A percentile compares a stretch with the other conserved stretches of the same genome.
Evolutionary conservation across 2,113 vertebrate genomes (phyloP).

Genomic region (Pandion haliaetus): DNA sequence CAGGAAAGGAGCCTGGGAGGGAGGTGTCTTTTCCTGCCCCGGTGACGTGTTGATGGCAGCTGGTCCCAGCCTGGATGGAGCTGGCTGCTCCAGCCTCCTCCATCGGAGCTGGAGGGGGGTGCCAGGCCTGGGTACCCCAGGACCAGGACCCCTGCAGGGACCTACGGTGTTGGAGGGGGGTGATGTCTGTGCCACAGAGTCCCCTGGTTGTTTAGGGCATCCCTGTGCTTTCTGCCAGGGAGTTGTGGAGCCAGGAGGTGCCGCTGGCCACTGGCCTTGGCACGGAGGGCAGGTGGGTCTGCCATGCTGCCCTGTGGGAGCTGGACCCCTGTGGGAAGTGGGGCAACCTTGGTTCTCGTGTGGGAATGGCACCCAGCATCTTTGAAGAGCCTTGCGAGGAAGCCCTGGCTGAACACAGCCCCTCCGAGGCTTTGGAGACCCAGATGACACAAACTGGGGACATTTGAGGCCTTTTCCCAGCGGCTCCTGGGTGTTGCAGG

Average conservation of each 20-base stretch:
- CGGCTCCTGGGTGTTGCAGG: neutral
- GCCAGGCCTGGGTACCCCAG: neutral
- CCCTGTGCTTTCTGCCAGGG: neutral
- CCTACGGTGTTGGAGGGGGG: rapidly evolving
- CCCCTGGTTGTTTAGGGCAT: neutral
- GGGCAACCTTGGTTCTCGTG: neutral
- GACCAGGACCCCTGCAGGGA: neutral
- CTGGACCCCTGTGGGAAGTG: neutral
- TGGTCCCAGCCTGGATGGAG: neutral
- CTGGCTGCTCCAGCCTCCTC: neutral
- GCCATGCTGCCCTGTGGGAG: neutral
- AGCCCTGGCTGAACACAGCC: neutral
- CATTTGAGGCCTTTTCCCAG: neutral
- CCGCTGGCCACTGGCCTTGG: neutral
- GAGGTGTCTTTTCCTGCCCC: conserved; percentile 45
- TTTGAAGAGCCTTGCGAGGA: neutral
- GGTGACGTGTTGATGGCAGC: neutral
- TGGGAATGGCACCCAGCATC: neutral
- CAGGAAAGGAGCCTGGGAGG: conserved; percentile 53
- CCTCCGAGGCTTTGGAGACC: neutral
- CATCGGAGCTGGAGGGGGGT: rapidly evolving
- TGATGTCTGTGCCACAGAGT: neutral
- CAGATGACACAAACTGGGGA: neutral
- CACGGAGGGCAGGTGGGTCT: neutral
- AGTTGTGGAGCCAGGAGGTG: neutral